Conservation (phyloP, 2,797 vertebrate species). For the Hippocampus kuda region DNA sequence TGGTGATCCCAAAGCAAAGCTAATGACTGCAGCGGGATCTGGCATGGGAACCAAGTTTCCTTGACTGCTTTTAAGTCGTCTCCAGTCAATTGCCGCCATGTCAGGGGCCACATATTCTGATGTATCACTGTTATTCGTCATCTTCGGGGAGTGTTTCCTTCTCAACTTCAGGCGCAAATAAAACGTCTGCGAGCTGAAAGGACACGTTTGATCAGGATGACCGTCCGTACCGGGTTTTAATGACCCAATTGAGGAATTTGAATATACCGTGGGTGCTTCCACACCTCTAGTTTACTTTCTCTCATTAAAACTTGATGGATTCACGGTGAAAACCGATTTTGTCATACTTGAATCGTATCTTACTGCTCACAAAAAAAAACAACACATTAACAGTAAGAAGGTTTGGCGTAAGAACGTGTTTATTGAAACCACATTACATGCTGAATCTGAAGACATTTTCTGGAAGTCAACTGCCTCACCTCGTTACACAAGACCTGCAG, state of each 20-base stretch:
- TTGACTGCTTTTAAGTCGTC: constrained; percentile 59
- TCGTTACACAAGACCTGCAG: no score
- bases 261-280: not conserved
- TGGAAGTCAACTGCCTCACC: no score
- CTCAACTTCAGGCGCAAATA: not conserved
- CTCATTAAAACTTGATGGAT: not conserved
- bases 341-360: no score
- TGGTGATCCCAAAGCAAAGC: constrained; percentile 57
- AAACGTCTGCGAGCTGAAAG: not conserved
- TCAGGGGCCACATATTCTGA: constrained; percentile 59
- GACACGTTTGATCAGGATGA: not conserved
- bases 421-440: no score
- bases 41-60: constrained; percentile 64
- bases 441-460: no score
- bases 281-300: not conserved
- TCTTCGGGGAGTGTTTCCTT: not conserved
- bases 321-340: not conserved
- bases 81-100: constrained; percentile 54
- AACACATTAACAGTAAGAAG: no score
- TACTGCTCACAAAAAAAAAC: no score
- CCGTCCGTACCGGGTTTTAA: not conserved
- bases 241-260: not conserved
- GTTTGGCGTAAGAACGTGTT: no score
- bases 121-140: constrained; percentile 19
- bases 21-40: constrained; percentile 66